A percentile compares a stretch with the other conserved stretches of the same genome.
Evolutionary conservation across 1,140 invertebrate species (phyloP).

Genomic region (Drosophila azteca): DNA sequence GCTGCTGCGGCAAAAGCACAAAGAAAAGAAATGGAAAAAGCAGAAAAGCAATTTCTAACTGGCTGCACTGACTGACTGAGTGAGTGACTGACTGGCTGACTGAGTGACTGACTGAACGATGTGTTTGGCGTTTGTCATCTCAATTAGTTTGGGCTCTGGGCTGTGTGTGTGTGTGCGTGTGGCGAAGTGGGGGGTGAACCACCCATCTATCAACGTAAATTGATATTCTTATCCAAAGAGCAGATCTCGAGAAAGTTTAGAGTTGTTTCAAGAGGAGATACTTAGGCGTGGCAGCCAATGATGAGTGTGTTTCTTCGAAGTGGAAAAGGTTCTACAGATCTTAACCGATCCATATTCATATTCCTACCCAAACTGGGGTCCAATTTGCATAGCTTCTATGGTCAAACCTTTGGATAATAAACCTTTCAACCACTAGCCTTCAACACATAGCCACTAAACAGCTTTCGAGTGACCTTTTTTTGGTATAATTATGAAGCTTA

Average conservation of each 20-base stretch:
- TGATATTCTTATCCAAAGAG: conserved; percentile 38
- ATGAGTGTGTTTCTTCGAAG: background rate
- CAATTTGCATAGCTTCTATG: no score
- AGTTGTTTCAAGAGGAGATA: background rate
- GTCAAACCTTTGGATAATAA: no score
- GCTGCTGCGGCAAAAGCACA: conserved; percentile 13
- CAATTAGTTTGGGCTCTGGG: conserved; percentile 35
- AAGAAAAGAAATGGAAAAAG: conserved; percentile 24
- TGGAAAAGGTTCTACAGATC: no score
- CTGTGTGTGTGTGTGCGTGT: conserved; percentile 8
- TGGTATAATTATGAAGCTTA: background rate
- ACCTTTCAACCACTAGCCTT: no score
- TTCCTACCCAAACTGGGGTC: no score
- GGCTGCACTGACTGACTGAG: conserved; percentile 47
- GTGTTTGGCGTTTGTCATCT: conserved; percentile 55
- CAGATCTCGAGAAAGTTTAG: conserved; percentile 12
- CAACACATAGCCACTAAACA: no score
- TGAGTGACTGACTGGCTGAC: conserved; percentile 11
- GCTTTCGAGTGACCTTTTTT: no score
- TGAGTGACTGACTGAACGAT: conserved; percentile 40
- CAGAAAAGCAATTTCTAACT: conserved; percentile 51
- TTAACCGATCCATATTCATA: no score
- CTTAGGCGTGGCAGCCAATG: no score
- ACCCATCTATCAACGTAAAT: conserved; percentile 44
- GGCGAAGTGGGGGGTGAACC: conserved; percentile 24